A percentile compares a stretch with the other conserved stretches of the same genome.
These are phyloP conservation scores for Schizaphis graminum DNA, from an alignment of 2,888 invertebrate species.

Conservation along the genomic window DNA sequence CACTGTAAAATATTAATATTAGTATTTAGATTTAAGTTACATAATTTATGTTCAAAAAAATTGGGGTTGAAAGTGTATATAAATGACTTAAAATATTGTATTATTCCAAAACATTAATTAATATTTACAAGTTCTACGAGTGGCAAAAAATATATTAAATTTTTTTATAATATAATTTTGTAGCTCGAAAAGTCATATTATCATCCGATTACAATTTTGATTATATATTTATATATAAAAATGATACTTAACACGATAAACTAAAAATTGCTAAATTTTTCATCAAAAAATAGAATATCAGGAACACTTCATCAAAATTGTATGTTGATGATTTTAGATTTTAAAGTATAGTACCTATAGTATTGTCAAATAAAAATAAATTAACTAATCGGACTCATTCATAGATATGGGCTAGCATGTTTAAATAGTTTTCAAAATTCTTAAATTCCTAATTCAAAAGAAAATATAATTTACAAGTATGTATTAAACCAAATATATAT, in stretches of 20 bases:
- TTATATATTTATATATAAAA: background rate
- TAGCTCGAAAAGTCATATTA: background rate
- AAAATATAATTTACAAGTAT: background rate
- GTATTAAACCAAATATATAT: no score
- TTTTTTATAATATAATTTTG: background rate
- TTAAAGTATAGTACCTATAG: background rate
- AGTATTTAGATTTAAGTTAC: background rate
- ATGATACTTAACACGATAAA: background rate
- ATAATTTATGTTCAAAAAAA: background rate
- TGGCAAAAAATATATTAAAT: background rate
- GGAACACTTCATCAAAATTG: background rate
- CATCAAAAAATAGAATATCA: background rate
- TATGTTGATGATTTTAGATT: background rate
- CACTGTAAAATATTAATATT: background rate
- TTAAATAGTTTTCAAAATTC: background rate
- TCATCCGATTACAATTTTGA: background rate
- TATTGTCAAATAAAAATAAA: background rate
- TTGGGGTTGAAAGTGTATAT: background rate
- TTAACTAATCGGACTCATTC: background rate
- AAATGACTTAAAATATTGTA: background rate
- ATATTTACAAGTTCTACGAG: background rate
- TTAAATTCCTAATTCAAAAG: background rate
- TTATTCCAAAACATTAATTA: background rate
- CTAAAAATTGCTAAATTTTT: background rate
- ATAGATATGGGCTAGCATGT: background rate